A percentile compares a stretch with the other conserved stretches of the same genome.
Evolutionary conservation across 1,140 invertebrate species (phyloP).

Genomic region (Brachionus koreanus): DNA sequence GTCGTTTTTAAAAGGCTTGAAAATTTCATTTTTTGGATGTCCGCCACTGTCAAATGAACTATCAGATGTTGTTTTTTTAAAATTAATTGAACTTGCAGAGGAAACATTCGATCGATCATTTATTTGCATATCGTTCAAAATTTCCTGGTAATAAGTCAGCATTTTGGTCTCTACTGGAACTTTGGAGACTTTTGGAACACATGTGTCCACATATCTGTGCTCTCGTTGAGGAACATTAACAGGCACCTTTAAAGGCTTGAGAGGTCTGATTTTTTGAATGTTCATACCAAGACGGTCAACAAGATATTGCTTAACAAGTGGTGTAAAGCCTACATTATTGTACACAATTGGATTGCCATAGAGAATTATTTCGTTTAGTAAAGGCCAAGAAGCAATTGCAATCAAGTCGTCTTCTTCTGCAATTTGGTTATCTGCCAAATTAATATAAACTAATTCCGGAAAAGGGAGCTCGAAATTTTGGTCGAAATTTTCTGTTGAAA

Average conservation of each 20-base stretch:
- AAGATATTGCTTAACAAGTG: constrained; percentile 54
- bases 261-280: constrained; percentile 48
- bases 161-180: constrained; percentile 15
- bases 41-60: constrained; percentile 10
- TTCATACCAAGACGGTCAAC: constrained; percentile 53
- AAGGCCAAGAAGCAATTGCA: constrained; percentile 56
- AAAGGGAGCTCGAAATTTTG: constrained; percentile 48
- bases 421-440: constrained; percentile 55
- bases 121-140: not conserved
- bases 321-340: constrained; percentile 54
- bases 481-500: constrained; percentile 29
- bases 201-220: not conserved
- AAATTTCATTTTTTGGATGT: constrained; percentile 24
- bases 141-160: constrained; percentile 32
- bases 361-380: constrained; percentile 54
- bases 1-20: constrained; percentile 24
- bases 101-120: constrained; percentile 1
- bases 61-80: not conserved
- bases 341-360: constrained; percentile 55
- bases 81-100: not conserved
- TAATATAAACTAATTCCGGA: constrained; percentile 53
- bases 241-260: constrained; percentile 21
- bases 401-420: constrained; percentile 54
- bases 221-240: constrained; percentile 2
- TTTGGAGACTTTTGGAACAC: constrained; percentile 7